Evolutionary conservation across 2,113 vertebrate genomes (phyloP).

Genomic region (Anhinga rufa): DNA sequence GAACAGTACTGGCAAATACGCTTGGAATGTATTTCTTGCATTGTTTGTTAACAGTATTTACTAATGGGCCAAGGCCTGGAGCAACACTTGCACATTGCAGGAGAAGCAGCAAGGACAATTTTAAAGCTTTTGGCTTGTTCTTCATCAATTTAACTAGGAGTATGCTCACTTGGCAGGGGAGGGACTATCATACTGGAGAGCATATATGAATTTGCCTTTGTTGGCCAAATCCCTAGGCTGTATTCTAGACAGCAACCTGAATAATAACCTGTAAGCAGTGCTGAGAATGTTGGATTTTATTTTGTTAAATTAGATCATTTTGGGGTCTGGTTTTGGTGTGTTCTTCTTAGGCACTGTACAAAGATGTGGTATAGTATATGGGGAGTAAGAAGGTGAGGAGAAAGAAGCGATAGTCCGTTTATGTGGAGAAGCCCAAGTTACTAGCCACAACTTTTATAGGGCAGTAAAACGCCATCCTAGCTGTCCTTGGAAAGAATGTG

Average conservation of each 20-base stretch:
- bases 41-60: background rate
- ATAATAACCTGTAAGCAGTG: background rate
- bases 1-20: background rate
- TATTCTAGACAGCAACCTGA: background rate
- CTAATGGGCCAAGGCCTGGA: background rate
- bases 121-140: background rate
- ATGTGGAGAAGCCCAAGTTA: background rate
- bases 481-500: background rate
- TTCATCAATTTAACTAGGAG: background rate
- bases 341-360: background rate
- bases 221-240: background rate
- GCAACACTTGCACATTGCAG: background rate
- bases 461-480: background rate
- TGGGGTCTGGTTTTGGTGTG: background rate
- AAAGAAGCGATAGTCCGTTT: background rate
- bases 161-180: background rate
- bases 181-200: background rate
- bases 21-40: background rate
- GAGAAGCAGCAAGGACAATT: background rate
- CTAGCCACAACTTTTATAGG: background rate
- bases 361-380: background rate
- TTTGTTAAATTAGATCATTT: background rate
- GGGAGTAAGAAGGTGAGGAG: background rate
- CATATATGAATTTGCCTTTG: background rate
- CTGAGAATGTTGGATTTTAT: background rate